These are phyloP conservation scores for Psephotus haematonotus DNA, from an alignment of 2,113 vertebrate species.

Conservation along the genomic window DNA sequence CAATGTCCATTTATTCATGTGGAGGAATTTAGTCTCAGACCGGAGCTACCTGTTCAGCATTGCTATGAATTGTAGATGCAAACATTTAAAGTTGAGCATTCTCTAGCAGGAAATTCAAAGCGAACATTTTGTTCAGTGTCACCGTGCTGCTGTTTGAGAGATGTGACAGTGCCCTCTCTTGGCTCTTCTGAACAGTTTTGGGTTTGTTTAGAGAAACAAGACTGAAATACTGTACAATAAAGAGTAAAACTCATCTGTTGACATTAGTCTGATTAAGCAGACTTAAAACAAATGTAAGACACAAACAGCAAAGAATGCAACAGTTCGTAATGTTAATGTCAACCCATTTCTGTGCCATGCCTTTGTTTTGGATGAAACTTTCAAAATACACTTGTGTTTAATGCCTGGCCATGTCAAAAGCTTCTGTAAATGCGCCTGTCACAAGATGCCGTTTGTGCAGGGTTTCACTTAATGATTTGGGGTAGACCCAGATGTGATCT, in stretches of 20 bases:
- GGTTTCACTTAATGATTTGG: neutral
- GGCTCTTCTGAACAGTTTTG: neutral
- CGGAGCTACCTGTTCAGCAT: neutral
- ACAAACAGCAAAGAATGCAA: neutral
- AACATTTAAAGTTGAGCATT: neutral
- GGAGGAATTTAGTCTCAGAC: neutral
- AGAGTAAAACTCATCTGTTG: neutral
- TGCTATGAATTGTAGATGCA: neutral
- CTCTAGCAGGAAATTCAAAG: neutral
- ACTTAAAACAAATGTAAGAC: neutral
- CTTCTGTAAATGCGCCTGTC: neutral
- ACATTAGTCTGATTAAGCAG: neutral
- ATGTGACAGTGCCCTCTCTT: constrained; percentile 34
- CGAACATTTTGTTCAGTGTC: neutral
- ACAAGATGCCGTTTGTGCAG: neutral
- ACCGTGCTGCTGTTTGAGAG: neutral
- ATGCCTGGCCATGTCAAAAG: neutral
- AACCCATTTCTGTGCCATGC: neutral
- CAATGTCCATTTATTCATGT: neutral
- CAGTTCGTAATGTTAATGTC: neutral
- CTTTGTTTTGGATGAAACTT: neutral
- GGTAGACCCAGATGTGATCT: neutral
- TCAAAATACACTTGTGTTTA: neutral
- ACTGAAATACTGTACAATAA: neutral
- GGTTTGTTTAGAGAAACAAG: neutral